phyloP scores from a whole-genome alignment of 2,113 vertebrate genomes.

The Actenoides lindsayi region DNA sequence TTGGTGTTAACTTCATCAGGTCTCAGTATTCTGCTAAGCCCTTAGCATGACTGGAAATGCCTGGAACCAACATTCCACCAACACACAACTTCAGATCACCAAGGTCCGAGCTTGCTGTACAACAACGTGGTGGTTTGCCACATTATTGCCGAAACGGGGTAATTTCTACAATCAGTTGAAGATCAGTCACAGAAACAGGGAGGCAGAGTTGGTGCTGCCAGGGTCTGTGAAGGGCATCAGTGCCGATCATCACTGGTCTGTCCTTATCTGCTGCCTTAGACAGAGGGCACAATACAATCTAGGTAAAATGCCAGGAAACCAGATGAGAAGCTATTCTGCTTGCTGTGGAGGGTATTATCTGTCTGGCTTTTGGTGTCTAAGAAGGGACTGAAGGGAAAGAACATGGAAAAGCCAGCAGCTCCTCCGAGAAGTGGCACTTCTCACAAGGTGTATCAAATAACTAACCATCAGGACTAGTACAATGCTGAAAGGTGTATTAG shows the following conservation, averaged over 20 bases:
- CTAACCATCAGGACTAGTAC: background rate
- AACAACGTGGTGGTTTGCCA: background rate
- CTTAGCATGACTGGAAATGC: background rate
- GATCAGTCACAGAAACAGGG: background rate
- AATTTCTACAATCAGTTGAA: background rate
- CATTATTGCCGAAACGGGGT: background rate
- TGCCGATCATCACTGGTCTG: background rate
- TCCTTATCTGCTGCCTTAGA: background rate
- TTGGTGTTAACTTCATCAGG: background rate
- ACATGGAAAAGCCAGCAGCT: background rate
- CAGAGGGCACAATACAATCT: background rate
- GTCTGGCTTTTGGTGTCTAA: background rate
- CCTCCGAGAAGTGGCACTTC: background rate
- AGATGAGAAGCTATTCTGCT: background rate
- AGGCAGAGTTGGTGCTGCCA: background rate
- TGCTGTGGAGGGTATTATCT: background rate
- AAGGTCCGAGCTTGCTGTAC: background rate
- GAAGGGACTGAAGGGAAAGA: background rate
- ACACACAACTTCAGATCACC: background rate
- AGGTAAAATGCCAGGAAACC: background rate
- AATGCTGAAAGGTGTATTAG: background rate
- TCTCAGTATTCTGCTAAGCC: background rate
- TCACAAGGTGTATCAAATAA: background rate
- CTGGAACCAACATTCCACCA: background rate
- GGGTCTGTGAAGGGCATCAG: background rate